These are phyloP conservation scores for Thermophis baileyi DNA, from an alignment of 2,113 vertebrate genomes.

Conservation along the genomic window DNA sequence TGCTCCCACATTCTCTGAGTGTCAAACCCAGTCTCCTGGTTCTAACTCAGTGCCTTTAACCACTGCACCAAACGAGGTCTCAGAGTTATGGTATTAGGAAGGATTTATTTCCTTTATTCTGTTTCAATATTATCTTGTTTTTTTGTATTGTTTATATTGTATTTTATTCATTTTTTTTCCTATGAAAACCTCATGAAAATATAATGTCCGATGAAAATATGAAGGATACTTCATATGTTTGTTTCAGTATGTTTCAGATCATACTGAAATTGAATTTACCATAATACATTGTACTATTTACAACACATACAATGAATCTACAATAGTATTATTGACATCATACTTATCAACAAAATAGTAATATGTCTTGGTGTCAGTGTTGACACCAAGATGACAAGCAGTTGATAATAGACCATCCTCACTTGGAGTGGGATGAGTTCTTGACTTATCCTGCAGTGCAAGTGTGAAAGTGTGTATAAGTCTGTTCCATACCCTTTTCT, in stretches of 20 bases:
- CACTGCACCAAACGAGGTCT: background rate
- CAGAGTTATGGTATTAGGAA: background rate
- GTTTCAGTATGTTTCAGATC: background rate
- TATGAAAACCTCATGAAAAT: background rate
- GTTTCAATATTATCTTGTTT: background rate
- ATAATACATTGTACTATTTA: background rate
- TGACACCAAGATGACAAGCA: background rate
- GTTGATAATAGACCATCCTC: background rate
- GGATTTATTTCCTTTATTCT: background rate
- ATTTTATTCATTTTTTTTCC: background rate
- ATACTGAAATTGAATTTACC: background rate
- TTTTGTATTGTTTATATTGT: background rate
- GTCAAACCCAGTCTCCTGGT: background rate
- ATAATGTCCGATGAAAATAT: background rate
- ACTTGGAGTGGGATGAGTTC: background rate
- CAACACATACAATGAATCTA: background rate
- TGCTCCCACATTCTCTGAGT: background rate
- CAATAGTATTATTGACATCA: background rate
- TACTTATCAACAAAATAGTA: background rate
- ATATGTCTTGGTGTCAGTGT: background rate
- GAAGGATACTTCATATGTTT: too few relatives aligned
- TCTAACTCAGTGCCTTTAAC: background rate
- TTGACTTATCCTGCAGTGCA: background rate
- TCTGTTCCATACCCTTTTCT: background rate
- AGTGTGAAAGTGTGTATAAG: background rate